These are phyloP conservation scores for Parasteatoda tepidariorum DNA, from an alignment of 1,140 invertebrate genomes.

Conservation along the genomic window DNA sequence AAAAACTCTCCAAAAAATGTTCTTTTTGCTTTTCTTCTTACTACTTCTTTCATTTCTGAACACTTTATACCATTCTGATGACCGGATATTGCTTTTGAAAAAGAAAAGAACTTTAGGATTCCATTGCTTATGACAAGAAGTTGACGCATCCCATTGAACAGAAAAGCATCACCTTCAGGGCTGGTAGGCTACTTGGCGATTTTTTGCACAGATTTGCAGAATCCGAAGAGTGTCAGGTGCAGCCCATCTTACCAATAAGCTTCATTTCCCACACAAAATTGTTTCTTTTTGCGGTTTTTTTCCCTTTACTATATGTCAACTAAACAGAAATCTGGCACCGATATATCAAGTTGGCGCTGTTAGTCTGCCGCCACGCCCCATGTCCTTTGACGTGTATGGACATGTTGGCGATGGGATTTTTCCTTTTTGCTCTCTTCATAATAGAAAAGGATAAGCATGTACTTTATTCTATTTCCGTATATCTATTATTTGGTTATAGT, in stretches of 20 bases:
- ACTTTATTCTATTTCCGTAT: not conserved
- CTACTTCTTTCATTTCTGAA: no score
- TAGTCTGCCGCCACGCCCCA: not conserved
- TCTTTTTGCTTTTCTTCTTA: no score
- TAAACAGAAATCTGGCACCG: constrained; percentile 12
- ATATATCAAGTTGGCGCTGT: constrained; percentile 4
- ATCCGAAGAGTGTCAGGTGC: constrained; percentile 9
- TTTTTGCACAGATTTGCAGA: constrained; percentile 13
- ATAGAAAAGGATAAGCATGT: no score
- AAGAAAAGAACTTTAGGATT: no score
- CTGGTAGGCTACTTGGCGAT: no score
- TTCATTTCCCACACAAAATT: constrained; percentile 28
- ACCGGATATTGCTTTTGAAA: no score
- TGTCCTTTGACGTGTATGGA: not conserved
- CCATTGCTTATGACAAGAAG: not conserved
- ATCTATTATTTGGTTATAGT: not conserved
- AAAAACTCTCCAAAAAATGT: no score
- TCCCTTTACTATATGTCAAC: no score
- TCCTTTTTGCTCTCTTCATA: not conserved
- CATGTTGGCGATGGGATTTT: not conserved
- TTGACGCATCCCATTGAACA: constrained; percentile 8
- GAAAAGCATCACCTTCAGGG: no score
- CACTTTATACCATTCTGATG: no score
- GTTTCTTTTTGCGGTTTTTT: not conserved
- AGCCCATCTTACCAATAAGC: constrained; percentile 14